These are phyloP conservation scores for Neoaliturus tenellus DNA, from an alignment of 2,888 invertebrate genomes.

Conservation along the genomic window DNA sequence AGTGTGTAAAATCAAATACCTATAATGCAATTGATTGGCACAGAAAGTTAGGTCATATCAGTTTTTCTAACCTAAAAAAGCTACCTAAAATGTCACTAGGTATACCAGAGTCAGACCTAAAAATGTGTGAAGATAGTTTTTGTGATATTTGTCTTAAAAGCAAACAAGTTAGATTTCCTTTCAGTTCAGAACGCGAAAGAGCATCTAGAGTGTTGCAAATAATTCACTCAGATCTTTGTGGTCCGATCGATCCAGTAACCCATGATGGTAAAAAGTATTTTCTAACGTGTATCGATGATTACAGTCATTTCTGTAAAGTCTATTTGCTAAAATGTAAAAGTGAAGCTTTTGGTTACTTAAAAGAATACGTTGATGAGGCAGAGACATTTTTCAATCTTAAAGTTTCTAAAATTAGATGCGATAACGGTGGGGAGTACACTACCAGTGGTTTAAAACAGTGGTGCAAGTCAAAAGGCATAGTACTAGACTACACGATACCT, in stretches of 20 bases:
- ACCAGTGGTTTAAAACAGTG: conserved; percentile 55
- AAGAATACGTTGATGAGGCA: conserved; percentile 30
- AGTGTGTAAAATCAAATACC: no score
- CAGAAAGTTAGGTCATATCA: no score
- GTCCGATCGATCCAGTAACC: conserved; percentile 23
- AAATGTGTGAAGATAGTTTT: no score
- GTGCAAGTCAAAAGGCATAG: conserved; percentile 59
- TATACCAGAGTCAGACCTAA: no score
- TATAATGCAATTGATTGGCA: no score
- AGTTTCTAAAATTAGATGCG: conserved; percentile 54
- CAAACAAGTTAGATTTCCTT: conserved; percentile 49
- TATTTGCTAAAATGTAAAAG: conserved; percentile 13
- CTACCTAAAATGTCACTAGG: no score
- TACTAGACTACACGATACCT: conserved; percentile 59
- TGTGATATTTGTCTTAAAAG: conserved; percentile 50
- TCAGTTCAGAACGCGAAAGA: conserved; percentile 33
- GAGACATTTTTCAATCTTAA: conserved; percentile 17
- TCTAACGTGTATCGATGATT: conserved; percentile 55
- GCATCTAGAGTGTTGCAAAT: conserved; percentile 54
- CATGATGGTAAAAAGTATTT: conserved; percentile 46
- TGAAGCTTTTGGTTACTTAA: conserved; percentile 53
- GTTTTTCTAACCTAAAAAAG: no score
- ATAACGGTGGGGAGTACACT: conserved; percentile 62
- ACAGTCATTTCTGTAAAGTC: conserved; percentile 51
- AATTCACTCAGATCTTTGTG: conserved; percentile 24